These are phyloP conservation scores for Drosophila melanosoma DNA, from an alignment of 2,888 invertebrate species.

Conservation along the genomic window DNA sequence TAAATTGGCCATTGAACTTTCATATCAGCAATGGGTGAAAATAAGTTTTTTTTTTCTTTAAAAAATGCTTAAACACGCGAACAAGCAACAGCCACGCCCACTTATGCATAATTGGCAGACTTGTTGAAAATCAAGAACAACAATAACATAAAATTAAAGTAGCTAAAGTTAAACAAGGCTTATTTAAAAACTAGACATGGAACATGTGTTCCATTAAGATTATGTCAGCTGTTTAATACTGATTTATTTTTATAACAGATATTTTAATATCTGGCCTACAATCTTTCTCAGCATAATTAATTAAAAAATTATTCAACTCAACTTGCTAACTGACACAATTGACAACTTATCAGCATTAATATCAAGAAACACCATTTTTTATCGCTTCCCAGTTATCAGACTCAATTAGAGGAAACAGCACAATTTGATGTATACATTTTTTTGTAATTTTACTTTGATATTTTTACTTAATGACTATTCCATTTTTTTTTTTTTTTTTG, in stretches of 20 bases:
- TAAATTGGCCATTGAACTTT: constrained; percentile 76
- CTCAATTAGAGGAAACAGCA: constrained; percentile 14
- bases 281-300: not conserved
- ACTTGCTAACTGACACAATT: not conserved
- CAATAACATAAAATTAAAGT: not conserved
- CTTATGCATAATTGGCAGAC: constrained; percentile 40
- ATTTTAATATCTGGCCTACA: not conserved
- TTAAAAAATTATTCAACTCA: not conserved
- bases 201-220: not conserved
- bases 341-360: not conserved
- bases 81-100: constrained; percentile 53
- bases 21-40: constrained; percentile 52
- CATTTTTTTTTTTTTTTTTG: not conserved
- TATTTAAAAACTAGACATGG: not conserved
- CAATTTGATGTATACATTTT: constrained; percentile 34
- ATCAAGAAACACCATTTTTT: not conserved
- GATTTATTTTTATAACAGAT: not conserved
- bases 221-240: not conserved
- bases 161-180: not conserved
- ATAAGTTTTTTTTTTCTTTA: constrained; percentile 33
- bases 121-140: constrained; percentile 21
- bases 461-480: constrained; percentile 3
- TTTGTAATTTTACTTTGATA: not conserved
- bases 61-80: constrained; percentile 69
- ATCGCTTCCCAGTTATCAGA: not conserved